phyloP scores from a whole-genome alignment of 2,113 vertebrate species.

The Spheniscus mendiculus region DNA sequence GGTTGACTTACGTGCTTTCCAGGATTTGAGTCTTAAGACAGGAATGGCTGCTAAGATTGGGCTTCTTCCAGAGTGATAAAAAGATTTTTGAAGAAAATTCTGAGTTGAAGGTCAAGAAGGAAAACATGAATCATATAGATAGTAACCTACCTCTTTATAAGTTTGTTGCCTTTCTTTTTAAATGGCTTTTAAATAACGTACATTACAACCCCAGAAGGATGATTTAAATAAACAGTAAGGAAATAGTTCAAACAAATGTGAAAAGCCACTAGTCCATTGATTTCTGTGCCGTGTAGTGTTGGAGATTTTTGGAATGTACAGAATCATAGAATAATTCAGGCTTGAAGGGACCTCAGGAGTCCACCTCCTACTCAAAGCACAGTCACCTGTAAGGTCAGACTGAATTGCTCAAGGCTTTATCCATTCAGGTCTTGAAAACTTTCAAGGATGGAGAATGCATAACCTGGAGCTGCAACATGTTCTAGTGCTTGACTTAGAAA shows the following conservation, averaged over 20 bases:
- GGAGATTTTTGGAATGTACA: background rate
- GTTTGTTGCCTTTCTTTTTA: background rate
- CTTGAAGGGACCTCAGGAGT: background rate
- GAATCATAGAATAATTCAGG: background rate
- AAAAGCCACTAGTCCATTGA: background rate
- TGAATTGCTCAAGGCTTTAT: background rate
- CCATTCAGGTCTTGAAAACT: background rate
- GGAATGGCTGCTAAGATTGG: background rate
- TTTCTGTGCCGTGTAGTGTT: background rate
- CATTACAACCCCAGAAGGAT: background rate
- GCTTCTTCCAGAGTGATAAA: background rate
- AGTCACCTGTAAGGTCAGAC: background rate
- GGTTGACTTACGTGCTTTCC: background rate
- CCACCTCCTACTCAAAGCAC: background rate
- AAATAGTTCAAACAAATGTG: background rate
- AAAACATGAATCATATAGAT: background rate
- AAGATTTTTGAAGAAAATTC: background rate
- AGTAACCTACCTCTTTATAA: background rate
- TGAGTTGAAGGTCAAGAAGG: background rate
- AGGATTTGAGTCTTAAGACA: background rate
- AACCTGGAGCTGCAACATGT: background rate
- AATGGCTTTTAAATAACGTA: background rate
- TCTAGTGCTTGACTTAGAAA: background rate
- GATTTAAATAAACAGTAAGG: background rate
- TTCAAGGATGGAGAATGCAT: background rate